Percentiles rank a stretch among this genome's conserved stretches.
phyloP scores from a whole-genome alignment of 2,888 invertebrate species.

The Ischnura elegans region DNA sequence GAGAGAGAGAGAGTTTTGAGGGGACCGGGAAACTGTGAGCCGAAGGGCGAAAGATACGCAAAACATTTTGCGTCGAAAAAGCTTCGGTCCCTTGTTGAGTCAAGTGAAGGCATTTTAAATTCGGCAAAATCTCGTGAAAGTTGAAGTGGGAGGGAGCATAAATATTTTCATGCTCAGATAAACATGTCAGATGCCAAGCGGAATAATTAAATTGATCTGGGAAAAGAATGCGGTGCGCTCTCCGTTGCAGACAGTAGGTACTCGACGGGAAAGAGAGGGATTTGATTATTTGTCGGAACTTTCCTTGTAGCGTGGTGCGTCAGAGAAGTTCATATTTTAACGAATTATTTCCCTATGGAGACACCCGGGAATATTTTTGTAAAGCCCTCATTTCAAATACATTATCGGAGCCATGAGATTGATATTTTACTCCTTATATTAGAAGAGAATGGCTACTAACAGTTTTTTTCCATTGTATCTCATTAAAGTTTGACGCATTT shows the following conservation, averaged over 20 bases:
- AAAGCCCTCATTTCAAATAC: not conserved
- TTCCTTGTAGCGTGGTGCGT: not conserved
- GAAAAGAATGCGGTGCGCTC: not conserved
- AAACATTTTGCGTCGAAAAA: not conserved
- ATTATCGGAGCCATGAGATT: not conserved
- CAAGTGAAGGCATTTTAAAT: conserved; percentile 9
- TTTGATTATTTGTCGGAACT: not conserved
- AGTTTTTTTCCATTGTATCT: no score
- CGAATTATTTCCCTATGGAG: not conserved
- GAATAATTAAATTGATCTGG: conserved; percentile 26
- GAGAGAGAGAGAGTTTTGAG: not conserved
- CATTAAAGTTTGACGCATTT: no score
- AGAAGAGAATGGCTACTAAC: no score
- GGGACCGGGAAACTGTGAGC: not conserved
- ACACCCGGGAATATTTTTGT: not conserved
- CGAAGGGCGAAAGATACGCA: conserved; percentile 5
- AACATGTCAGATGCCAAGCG: conserved; percentile 31
- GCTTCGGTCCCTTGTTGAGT: not conserved
- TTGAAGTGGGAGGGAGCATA: conserved; percentile 9
- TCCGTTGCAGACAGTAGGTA: not conserved
- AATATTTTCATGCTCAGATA: conserved; percentile 13
- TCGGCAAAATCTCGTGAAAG: conserved; percentile 19
- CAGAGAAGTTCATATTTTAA: not conserved
- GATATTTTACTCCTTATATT: not conserved
- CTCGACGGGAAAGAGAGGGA: not conserved